These are phyloP conservation scores for Tachuris rubrigastra DNA, from an alignment of 2,113 vertebrate species.

Conservation along the genomic window DNA sequence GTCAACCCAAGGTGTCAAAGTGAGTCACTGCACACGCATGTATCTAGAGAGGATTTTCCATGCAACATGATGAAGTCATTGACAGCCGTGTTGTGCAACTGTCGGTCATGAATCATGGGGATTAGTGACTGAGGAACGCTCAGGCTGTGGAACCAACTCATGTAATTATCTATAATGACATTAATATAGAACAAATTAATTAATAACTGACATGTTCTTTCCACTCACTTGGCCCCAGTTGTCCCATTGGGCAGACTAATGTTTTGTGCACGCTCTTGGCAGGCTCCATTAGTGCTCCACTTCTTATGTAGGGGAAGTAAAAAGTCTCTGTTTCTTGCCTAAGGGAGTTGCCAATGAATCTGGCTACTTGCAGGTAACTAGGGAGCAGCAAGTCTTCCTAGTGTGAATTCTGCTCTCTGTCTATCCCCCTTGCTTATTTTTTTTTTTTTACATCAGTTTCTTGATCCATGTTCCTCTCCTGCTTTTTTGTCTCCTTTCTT, in stretches of 20 bases:
- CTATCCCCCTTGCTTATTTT: neutral
- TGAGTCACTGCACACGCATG: neutral
- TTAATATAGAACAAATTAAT: conserved; percentile 45
- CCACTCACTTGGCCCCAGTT: neutral
- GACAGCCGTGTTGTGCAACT: conserved; percentile 16
- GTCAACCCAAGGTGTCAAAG: conserved; percentile 36
- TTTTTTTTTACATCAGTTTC: neutral
- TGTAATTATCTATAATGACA: conserved; percentile 36
- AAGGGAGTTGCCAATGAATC: neutral
- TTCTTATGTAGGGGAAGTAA: neutral
- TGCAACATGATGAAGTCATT: conserved; percentile 27
- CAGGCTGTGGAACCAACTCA: neutral
- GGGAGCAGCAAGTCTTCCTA: neutral
- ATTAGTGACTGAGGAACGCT: neutral
- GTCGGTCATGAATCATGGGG: neutral
- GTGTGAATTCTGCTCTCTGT: neutral
- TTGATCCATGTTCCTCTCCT: neutral
- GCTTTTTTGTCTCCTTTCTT: neutral
- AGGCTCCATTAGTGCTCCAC: neutral
- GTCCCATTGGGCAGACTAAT: neutral
- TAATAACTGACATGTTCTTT: conserved; percentile 14
- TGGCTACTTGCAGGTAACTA: neutral
- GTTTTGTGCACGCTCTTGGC: neutral
- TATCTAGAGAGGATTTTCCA: conserved; percentile 46
- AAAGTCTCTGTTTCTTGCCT: neutral